phyloP scores from a whole-genome alignment of 2,113 vertebrate species.

The Bubalus kerabau region DNA sequence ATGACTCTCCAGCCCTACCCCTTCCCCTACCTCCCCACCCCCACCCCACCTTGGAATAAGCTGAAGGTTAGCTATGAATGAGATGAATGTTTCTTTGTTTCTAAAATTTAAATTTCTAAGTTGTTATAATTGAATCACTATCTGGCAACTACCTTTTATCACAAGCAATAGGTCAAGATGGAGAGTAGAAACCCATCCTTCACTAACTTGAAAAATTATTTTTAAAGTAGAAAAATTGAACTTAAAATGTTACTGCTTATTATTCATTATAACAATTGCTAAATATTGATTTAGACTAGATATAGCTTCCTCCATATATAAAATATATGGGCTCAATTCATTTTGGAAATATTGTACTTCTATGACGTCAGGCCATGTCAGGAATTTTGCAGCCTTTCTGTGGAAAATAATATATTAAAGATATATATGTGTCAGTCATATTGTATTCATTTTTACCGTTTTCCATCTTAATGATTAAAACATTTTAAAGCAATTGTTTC shows the following conservation, averaged over 20 bases:
- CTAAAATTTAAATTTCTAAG: neutral
- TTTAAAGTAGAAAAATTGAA: constrained; percentile 5
- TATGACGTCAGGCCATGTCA: neutral
- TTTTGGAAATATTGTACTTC: neutral
- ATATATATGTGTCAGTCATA: neutral
- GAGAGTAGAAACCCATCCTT: neutral
- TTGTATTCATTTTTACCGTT: neutral
- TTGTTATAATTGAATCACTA: neutral
- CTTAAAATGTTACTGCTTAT: neutral
- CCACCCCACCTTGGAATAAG: neutral
- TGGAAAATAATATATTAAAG: neutral
- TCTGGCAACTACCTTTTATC: neutral
- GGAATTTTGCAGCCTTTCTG: neutral
- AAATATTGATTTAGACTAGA: neutral
- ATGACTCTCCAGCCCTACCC: neutral
- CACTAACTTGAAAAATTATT: neutral
- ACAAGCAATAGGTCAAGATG: neutral
- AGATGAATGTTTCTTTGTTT: neutral
- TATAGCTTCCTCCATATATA: neutral
- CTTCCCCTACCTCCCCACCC: neutral
- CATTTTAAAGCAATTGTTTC: neutral
- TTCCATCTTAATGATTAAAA: neutral
- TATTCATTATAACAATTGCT: neutral
- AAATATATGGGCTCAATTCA: neutral
- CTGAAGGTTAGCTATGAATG: neutral